These are phyloP conservation scores for Bembecia ichneumoniformis DNA, from an alignment of 2,888 invertebrate genomes.

Conservation along the genomic window DNA sequence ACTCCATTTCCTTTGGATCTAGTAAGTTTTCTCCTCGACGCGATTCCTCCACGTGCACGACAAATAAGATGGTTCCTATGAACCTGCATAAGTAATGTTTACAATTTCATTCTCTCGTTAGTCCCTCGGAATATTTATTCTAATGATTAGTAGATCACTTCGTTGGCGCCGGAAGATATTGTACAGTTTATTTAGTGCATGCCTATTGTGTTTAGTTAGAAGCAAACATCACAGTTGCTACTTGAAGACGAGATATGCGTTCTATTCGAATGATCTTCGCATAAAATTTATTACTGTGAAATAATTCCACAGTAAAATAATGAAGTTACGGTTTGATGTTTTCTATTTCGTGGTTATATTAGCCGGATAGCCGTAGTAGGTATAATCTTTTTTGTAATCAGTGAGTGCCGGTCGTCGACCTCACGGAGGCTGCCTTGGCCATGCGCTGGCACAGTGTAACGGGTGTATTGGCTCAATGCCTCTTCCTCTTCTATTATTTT, in stretches of 20 bases:
- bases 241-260: no score
- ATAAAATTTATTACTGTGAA: no score
- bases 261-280: no score
- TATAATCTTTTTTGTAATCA: slow-evolving; percentile 65
- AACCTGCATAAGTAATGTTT: slow-evolving; percentile 8
- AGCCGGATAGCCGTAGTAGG: slow-evolving; percentile 17
- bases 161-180: slow-evolving; percentile 12
- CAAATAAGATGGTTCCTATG: no score
- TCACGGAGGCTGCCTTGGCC: slow-evolving; percentile 50
- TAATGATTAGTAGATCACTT: slow-evolving; percentile 19
- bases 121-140: slow-evolving; percentile 18
- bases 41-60: no score
- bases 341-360: slow-evolving; percentile 1
- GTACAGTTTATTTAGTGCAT: slow-evolving; percentile 31
- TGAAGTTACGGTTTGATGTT: slow-evolving; percentile 1
- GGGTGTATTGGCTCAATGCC: slow-evolving; percentile 43
- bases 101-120: slow-evolving; percentile 16
- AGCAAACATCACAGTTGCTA: slow-evolving; percentile 27
- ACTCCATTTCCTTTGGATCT: no score
- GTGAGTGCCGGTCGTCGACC: slow-evolving; percentile 58
- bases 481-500: slow-evolving; percentile 58
- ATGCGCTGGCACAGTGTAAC: slow-evolving; percentile 33
- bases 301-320: background rate
- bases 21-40: no score
- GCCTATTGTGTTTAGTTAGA: slow-evolving; percentile 26